phyloP scores from a whole-genome alignment of 1,140 invertebrate species.

The Diachasma alloeum region DNA sequence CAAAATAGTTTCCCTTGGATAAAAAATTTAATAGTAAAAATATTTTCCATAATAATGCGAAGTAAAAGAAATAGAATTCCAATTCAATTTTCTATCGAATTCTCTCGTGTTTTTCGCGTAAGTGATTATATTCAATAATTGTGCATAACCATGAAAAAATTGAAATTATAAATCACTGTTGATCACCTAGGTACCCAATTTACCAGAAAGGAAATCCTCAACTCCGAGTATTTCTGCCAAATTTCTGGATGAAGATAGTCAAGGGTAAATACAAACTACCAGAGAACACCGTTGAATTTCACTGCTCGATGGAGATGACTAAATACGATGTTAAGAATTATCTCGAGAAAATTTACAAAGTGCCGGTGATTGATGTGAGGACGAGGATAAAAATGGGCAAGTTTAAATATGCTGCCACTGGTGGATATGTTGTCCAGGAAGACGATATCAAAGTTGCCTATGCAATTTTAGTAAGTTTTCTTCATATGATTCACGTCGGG shows the following conservation, averaged over 20 bases:
- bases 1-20: too few relatives aligned
- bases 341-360: slow-evolving; percentile 92
- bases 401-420: slow-evolving; percentile 60
- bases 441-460: slow-evolving; percentile 86
- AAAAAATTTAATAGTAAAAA: too few relatives aligned
- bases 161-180: background rate
- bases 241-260: slow-evolving; percentile 94
- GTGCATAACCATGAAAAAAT: too few relatives aligned
- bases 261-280: slow-evolving; percentile 71
- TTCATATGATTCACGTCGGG: background rate
- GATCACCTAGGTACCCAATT: slow-evolving; percentile 77
- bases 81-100: too few relatives aligned
- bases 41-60: too few relatives aligned
- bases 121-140: too few relatives aligned
- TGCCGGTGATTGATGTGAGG: slow-evolving; percentile 77
- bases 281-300: slow-evolving; percentile 82
- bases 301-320: slow-evolving; percentile 86
- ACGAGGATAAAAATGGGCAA: slow-evolving; percentile 76
- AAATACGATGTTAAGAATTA: slow-evolving; percentile 90
- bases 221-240: slow-evolving; percentile 86
- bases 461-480: slow-evolving; percentile 77
- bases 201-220: slow-evolving; percentile 92
- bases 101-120: too few relatives aligned
- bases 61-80: too few relatives aligned
- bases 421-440: slow-evolving; percentile 78